Base-by-base conservation (phyloP, 2,113 vertebrate species). In the Philantomba maxwellii region DNA sequence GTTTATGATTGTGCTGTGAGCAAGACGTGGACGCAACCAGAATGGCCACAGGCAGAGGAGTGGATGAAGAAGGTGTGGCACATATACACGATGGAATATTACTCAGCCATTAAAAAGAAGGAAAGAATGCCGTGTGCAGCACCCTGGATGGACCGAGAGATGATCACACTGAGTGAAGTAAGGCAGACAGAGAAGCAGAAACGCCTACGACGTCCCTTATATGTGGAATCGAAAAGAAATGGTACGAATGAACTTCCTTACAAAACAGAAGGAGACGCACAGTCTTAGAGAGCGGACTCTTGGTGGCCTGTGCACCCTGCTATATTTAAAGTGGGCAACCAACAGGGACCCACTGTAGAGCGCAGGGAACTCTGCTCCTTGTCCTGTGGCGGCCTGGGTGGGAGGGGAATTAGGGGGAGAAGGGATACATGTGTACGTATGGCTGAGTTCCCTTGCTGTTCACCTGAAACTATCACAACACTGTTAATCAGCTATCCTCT, bases 191-290 rank as follows among this genome's bases (percentile, higher is more conserved):
- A 73, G 70, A 43, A 75, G 39, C 70, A 43, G 36, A 75, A 26
- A 75, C 2, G 6, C 12, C 23, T 7, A 2, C 0, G 23, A 7
- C 0, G 1, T 4, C 12, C 39, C 36, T 75, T 26, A 75, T 7
- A 43, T 0, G 23, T 75, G 70, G 70, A 75, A 43, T 43, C 6
- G 14, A 14, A 75, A 43, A 75, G 39, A 75, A 43, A 75, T 7
- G 11, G 10, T 75, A 25, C 3, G 3, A 75, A 43, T 26, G 70
- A 26, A 25, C 39, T 43, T 70, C 66, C 36, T 70, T 23, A 70
- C 19, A 14, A 75, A 75, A 26, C 70, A 43, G 36, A 73, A 39
- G 23, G 66, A 43, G 70, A 43, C 1, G 1, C 36, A 43, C 36
- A 7, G 12, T 26, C 23, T 26, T 43, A 75, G 70, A 43, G 12